A percentile compares a stretch with the other conserved stretches of the same genome.
These are phyloP conservation scores for Malurus elegans DNA, from an alignment of 2,113 vertebrate genomes.

Conservation along the genomic window DNA sequence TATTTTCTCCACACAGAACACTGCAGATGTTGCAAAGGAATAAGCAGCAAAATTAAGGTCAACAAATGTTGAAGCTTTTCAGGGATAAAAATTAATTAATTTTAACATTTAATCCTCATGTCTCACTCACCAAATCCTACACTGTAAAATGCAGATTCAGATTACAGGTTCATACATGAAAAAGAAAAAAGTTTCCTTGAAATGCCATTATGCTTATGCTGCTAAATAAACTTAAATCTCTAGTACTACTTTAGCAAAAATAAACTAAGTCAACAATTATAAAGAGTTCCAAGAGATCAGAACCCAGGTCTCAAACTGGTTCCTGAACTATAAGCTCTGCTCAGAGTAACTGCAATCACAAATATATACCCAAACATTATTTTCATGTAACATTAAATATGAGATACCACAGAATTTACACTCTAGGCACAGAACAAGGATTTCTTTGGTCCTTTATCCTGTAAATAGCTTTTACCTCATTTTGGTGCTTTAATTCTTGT, in stretches of 20 bases:
- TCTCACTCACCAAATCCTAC: neutral
- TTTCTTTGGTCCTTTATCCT: neutral
- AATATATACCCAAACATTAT: neutral
- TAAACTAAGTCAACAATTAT: neutral
- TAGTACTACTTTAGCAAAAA: neutral
- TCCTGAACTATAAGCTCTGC: neutral
- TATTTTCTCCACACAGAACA: neutral
- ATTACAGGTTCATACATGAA: neutral
- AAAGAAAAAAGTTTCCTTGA: neutral
- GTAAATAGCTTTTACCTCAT: neutral
- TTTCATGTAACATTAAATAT: neutral
- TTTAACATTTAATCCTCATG: neutral
- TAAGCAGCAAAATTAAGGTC: neutral
- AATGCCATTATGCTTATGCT: neutral
- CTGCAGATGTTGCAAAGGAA: neutral
- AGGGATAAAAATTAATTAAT: neutral
- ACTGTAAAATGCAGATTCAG: neutral
- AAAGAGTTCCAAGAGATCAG: neutral
- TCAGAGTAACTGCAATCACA: neutral
- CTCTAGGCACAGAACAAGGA: neutral
- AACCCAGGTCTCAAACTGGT: neutral
- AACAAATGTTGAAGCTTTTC: neutral
- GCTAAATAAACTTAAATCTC: neutral
- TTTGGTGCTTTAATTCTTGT: neutral
- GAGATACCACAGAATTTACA: neutral